Evolutionary conservation across 2,113 vertebrate genomes (phyloP), one percentile per base, ranked within the genome.

Genomic region (Sinosuthora webbiana): DNA sequence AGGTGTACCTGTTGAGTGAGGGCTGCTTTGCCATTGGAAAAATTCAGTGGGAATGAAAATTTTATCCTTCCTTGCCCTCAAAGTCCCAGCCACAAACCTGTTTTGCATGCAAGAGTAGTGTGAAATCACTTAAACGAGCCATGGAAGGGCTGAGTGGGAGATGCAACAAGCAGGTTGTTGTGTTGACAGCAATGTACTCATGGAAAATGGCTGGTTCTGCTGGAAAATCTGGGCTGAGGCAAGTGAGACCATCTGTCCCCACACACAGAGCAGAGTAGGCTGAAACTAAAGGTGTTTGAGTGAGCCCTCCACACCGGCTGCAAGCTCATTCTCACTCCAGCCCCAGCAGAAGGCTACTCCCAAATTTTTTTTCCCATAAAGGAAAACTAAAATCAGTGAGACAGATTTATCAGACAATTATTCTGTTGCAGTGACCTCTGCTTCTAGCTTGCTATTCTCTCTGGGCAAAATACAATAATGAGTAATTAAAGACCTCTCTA

Each of bases 251-350:
- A 19, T 35, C 50, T 52, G 7, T 74, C n/a, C 35, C 12, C 21
- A 39, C 44, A 68, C 1, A 0, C 2, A 77, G 55, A 33, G 24
- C 45, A 17, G 20, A 78, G 25, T 0, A 69, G 25, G 25, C 31
- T 65, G 55, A 87, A 81, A 49, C 11, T 28, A 23, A 74, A 73
- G 16, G 27, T 76, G 17, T 80, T 56, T 21, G 27, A 76, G 47
- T 2, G 14, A 83, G 33, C 25, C 14, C n/a, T 79, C 31, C 0
- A 1, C 14, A 16, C 11, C 0, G 0, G 2, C 37, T 28, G 14
- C 1, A 1, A 56, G 18, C 42, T 93, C 0, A 0, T 81, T 69
- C 65, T n/a, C 28, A 42, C 19, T 30, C 31, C 49, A 60, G 12
- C 39, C 35, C n/a, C 65, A 20, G 28, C 13, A 65, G 41, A 76